These are phyloP conservation scores for Drusus annulatus DNA, from an alignment of 1,140 invertebrate genomes.

Conservation along the genomic window DNA sequence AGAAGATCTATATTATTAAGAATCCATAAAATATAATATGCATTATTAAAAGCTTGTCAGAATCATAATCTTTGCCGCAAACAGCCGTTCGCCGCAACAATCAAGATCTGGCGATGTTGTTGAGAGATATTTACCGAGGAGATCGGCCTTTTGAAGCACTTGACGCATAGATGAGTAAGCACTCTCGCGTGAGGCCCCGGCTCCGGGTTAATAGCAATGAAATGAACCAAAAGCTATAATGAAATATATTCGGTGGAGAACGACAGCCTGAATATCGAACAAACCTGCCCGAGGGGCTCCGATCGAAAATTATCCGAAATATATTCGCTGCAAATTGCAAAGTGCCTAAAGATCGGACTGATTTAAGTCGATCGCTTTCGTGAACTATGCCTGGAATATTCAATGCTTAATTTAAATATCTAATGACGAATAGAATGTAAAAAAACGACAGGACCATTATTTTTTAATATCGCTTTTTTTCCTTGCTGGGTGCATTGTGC, in stretches of 20 bases:
- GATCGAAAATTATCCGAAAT: constrained; percentile 37
- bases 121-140: constrained; percentile 2
- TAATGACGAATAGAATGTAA: constrained; percentile 33
- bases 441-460: not conserved
- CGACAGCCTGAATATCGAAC: constrained; percentile 21
- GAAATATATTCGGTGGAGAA: constrained; percentile 5
- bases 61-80: too few species aligned
- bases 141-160: not conserved
- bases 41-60: too few species aligned
- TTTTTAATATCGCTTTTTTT: too few species aligned
- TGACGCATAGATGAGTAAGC: constrained; percentile 33
- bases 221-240: constrained; percentile 21
- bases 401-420: constrained; percentile 31
- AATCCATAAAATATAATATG: too few species aligned
- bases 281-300: constrained; percentile 13
- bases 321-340: constrained; percentile 37
- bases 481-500: constrained; percentile 7
- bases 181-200: constrained; percentile 31
- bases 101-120: not conserved
- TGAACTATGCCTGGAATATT: constrained; percentile 26
- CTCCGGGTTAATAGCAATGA: constrained; percentile 14
- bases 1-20: too few species aligned
- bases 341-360: constrained; percentile 19
- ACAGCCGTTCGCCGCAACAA: too few species aligned
- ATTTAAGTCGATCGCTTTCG: constrained; percentile 38